Conservation (phyloP, 2,797 vertebrate species). For the Gymnoscopelus braueri region DNA sequence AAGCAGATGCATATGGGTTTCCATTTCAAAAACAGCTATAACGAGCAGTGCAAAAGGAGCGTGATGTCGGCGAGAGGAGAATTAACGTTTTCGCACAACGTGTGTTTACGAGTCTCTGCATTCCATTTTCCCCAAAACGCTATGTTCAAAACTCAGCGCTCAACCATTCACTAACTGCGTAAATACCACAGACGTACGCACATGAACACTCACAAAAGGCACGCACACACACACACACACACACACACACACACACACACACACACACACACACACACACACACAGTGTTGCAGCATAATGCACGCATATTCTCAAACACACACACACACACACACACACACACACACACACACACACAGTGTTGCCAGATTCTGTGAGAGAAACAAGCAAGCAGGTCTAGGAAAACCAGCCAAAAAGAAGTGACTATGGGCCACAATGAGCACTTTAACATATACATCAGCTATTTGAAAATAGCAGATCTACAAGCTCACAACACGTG, state of each 20-base stretch:
- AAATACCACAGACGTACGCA: constrained; percentile 30
- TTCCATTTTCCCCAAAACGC: constrained; percentile 40
- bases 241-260: no score
- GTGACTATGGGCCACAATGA: no score
- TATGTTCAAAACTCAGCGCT: constrained; percentile 48
- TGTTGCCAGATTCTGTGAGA: no score
- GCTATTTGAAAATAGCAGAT: no score
- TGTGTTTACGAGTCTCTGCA: constrained; percentile 39
- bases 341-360: no score
- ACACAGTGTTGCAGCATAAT: neutral
- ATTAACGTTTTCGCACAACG: constrained; percentile 40
- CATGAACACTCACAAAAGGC: constrained; percentile 27
- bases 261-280: constrained; percentile 34
- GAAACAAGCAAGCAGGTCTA: no score
- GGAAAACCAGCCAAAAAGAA: no score
- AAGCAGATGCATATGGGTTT: constrained; percentile 71
- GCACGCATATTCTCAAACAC: constrained; percentile 23
- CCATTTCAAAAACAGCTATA: constrained; percentile 43
- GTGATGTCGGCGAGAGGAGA: constrained; percentile 33
- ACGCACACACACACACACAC: constrained; percentile 17
- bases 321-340: no score
- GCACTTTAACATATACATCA: no score
- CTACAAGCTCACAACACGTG: no score
- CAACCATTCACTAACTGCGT: constrained; percentile 61
- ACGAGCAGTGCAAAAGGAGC: constrained; percentile 30